A percentile compares a stretch with the other conserved stretches of the same genome.
These are phyloP conservation scores for Augochlorella aurata DNA, from an alignment of 2,888 invertebrate genomes.

Conservation along the genomic window DNA sequence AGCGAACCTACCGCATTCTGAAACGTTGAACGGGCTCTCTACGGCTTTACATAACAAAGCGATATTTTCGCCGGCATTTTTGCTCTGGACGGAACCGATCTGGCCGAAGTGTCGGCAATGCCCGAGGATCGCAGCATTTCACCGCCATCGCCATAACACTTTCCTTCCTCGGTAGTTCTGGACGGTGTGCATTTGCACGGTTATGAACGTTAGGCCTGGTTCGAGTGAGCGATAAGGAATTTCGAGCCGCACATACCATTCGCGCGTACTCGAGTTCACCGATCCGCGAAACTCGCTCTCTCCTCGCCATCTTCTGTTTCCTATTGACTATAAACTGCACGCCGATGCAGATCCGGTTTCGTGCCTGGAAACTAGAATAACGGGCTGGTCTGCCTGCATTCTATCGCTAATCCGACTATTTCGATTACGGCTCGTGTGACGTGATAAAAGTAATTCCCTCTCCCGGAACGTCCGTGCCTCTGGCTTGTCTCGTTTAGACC, in stretches of 20 bases:
- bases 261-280: slow-evolving; percentile 66
- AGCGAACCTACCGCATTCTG: neutral
- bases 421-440: slow-evolving; percentile 60
- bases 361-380: slow-evolving; percentile 60
- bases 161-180: slow-evolving; percentile 25
- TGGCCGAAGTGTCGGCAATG: slow-evolving; percentile 7
- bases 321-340: slow-evolving; percentile 64
- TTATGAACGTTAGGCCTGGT: slow-evolving; percentile 39
- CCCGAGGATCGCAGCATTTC: slow-evolving; percentile 18
- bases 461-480: neutral
- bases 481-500: neutral
- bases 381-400: slow-evolving; percentile 44
- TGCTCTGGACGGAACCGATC: neutral
- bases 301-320: slow-evolving; percentile 70
- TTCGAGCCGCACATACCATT: slow-evolving; percentile 58
- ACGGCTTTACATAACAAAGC: slow-evolving; percentile 28
- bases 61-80: neutral
- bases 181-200: slow-evolving; percentile 23
- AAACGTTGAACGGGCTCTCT: neutral
- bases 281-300: slow-evolving; percentile 73
- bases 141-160: slow-evolving; percentile 35
- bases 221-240: slow-evolving; percentile 66
- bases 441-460: slow-evolving; percentile 44
- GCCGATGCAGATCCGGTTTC: slow-evolving; percentile 67
- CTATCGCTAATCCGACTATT: slow-evolving; percentile 53